These are phyloP conservation scores for Burhinus oedicnemus DNA, from an alignment of 2,113 vertebrate genomes.

Conservation along the genomic window DNA sequence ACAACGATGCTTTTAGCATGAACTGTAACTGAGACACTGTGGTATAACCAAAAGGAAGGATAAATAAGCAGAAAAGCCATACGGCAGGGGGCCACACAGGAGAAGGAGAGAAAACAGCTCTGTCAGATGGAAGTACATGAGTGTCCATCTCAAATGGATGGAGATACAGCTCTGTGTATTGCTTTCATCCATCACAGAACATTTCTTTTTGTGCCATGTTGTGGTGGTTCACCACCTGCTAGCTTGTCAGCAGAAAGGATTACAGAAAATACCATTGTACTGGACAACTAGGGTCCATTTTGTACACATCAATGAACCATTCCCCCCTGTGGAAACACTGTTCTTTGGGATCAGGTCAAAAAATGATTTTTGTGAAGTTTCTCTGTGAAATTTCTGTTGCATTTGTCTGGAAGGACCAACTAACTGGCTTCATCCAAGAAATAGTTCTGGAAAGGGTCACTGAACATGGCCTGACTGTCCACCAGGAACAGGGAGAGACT, in stretches of 20 bases:
- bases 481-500: background rate
- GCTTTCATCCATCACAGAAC: background rate
- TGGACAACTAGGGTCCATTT: background rate
- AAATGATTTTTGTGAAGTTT: background rate
- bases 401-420: background rate
- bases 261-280: background rate
- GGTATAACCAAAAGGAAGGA: background rate
- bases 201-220: background rate
- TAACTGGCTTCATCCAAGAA: background rate
- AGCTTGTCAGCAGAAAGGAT: background rate
- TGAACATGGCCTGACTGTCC: background rate
- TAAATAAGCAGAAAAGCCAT: background rate
- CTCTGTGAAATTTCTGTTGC: background rate
- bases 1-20: background rate
- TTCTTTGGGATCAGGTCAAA: background rate
- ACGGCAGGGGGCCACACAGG: accelerated
- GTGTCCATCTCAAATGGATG: background rate
- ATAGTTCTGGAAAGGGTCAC: background rate
- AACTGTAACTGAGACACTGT: background rate
- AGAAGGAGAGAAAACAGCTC: background rate
- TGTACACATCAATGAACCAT: background rate
- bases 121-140: background rate
- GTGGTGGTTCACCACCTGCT: background rate
- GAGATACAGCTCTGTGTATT: background rate
- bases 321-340: background rate